Conservation (phyloP, 2,113 vertebrate species). For the Rhinoderma darwinii region DNA sequence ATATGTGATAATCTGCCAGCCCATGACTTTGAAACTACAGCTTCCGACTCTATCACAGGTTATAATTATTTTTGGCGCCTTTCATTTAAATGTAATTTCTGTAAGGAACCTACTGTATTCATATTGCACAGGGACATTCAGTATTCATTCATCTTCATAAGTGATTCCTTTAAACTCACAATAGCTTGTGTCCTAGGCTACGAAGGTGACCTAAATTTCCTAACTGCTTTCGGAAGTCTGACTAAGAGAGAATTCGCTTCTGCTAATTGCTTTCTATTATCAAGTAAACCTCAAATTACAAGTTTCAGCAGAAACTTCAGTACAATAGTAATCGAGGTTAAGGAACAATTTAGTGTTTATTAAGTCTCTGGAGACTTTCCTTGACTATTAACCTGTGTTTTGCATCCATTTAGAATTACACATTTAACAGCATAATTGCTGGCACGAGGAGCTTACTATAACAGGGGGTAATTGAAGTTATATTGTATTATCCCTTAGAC, state of each 20-base stretch:
- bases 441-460: neutral
- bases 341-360: constrained; percentile 18
- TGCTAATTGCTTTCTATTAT: constrained; percentile 45
- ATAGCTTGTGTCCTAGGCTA: constrained; percentile 37
- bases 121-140: neutral
- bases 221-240: constrained; percentile 8
- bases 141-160: neutral
- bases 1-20: neutral
- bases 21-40: neutral
- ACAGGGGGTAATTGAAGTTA: neutral
- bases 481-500: neutral
- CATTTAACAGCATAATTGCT: neutral
- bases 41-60: neutral
- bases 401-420: neutral
- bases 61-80: neutral
- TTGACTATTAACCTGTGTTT: neutral
- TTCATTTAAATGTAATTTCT: neutral
- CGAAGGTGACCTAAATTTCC: constrained; percentile 43
- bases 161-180: neutral
- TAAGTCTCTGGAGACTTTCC: neutral
- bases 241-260: constrained; percentile 20
- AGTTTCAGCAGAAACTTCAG: constrained; percentile 41
- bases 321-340: constrained; percentile 20
- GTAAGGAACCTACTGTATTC: neutral
- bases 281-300: constrained; percentile 49